Base-by-base conservation (phyloP, 2,888 invertebrate species). In the Cremastinae sp. region DNA sequence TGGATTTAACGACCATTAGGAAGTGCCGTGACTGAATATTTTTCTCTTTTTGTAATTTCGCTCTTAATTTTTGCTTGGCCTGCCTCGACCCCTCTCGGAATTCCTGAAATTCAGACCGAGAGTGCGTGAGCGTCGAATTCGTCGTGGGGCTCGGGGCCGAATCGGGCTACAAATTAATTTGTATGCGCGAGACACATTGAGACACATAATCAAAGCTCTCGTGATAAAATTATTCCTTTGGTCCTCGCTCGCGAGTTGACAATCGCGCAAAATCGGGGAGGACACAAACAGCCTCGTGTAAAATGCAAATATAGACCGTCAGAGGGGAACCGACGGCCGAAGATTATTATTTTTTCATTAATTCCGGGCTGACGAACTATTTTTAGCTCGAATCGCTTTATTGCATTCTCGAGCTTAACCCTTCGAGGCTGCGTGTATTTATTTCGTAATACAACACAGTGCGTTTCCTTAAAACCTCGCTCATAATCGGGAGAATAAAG, bases 1-100 rank as follows among this genome's bases (percentile, higher is more conserved):
- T 76, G 69, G 69, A 65, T 2, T 28, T 53, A 70, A 49, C 28
- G 64, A 58, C 73, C 73, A 76, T 73, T 73, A 73, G 49, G 47
- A 43, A 28, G 20, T 58, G 59, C 58, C 49, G 65, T 64, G 73
- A 76, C 65, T 73, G 53, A 76, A 76, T 28, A 3, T 28, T 28
- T 73, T 76, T 76, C 69, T 73, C 69, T 73, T 69, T 54, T 61
- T 38, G 64, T 47, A 41, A 49, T 65, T 38, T 73, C 38, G 54
- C 65, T 65, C 69, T 65, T 73, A 69, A 62, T 51, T 69, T 53
- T 53, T 65, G 28, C 51, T 38, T 18, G n/a, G n/a, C n/a, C n/a
- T n/a, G n/a, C n/a, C 53, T 51, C 51, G 12, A 12, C 51, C 47
- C 58, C 20, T 61, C 12, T 61, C 12, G 43, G 47, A 59, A 36